These are phyloP conservation scores for Hydrolagus affinis DNA, from an alignment of 2,113 vertebrate species.

Conservation along the genomic window DNA sequence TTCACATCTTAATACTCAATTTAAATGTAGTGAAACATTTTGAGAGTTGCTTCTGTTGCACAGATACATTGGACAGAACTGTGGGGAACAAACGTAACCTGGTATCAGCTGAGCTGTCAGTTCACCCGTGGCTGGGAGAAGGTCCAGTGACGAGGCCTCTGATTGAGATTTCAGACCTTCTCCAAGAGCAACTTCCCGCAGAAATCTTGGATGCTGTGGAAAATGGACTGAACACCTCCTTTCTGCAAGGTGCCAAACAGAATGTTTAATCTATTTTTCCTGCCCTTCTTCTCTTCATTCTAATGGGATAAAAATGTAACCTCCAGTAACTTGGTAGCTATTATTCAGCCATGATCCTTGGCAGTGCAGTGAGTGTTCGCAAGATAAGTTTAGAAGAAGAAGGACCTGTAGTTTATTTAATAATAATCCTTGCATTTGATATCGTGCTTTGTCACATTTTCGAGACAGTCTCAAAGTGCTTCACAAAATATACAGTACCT, in stretches of 20 bases:
- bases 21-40: background rate
- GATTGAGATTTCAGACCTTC: slow-evolving; percentile 46
- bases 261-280: background rate
- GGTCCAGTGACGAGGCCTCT: slow-evolving; percentile 40
- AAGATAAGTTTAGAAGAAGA: too few species aligned
- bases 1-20: background rate
- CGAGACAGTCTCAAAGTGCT: too few species aligned
- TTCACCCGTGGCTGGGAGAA: slow-evolving; percentile 49
- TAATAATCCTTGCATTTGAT: too few species aligned
- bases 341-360: too few species aligned
- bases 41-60: background rate
- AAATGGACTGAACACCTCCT: slow-evolving; percentile 70
- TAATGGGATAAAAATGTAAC: too few species aligned
- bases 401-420: too few species aligned
- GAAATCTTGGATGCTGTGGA: slow-evolving; percentile 65
- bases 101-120: slow-evolving; percentile 60
- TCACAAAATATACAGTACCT: too few species aligned
- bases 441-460: too few species aligned
- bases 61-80: slow-evolving; percentile 76
- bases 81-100: slow-evolving; percentile 74
- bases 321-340: too few species aligned
- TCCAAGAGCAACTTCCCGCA: slow-evolving; percentile 45
- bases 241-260: slow-evolving; percentile 67
- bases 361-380: too few species aligned
- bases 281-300: background rate